A percentile compares a stretch with the other conserved stretches of the same genome.
Evolutionary conservation across 2,113 vertebrate species (phyloP).

Genomic region (Butorides virescens): DNA sequence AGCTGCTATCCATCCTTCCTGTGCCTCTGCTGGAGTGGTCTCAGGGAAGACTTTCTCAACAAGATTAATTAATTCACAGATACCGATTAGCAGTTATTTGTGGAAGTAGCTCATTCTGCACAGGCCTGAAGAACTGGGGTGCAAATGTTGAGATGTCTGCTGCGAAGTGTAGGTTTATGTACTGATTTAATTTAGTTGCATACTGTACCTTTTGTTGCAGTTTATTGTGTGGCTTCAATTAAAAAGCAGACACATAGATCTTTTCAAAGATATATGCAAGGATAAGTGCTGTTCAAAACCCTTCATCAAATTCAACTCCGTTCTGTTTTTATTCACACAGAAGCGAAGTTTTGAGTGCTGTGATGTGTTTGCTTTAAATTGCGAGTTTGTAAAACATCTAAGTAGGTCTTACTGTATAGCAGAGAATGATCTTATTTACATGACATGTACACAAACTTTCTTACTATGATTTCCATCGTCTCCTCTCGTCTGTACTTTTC

Average conservation of each 20-base stretch:
- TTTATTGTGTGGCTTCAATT: neutral
- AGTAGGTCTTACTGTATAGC: neutral
- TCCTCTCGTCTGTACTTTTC: neutral
- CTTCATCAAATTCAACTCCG: neutral
- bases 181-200: neutral
- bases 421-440: neutral
- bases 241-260: neutral
- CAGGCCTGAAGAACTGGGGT: neutral
- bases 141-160: neutral
- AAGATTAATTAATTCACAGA: neutral
- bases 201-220: neutral
- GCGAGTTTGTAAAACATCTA: neutral
- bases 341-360: neutral
- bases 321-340: neutral
- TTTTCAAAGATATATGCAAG: neutral
- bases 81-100: neutral
- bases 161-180: neutral
- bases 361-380: slow-evolving; percentile 2
- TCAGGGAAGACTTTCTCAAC: neutral
- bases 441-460: neutral
- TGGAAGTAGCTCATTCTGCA: neutral
- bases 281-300: neutral
- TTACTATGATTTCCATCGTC: neutral
- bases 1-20: neutral
- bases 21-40: neutral